Evolutionary conservation across 2,797 vertebrate species (phyloP).

Genomic region (Chelidonichthys spinosus): DNA sequence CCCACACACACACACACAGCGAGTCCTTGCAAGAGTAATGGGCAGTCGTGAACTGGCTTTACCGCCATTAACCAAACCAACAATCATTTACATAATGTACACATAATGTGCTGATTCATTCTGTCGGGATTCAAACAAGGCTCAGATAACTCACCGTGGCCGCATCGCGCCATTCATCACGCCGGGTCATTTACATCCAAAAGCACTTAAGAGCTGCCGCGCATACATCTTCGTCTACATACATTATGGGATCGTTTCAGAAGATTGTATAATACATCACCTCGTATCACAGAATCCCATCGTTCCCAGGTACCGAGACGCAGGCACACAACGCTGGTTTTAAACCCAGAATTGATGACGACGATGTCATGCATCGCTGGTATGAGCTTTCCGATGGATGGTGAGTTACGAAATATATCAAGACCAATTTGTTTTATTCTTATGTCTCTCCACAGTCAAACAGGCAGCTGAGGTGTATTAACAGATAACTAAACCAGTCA

Average conservation of each 20-base stretch:
- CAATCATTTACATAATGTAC: constrained; percentile 84
- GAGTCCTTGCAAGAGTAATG: constrained; percentile 82
- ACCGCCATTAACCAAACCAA: constrained; percentile 79
- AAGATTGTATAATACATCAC: constrained; percentile 54
- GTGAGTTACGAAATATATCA: not conserved
- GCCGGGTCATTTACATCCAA: constrained; percentile 76
- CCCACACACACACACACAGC: constrained; percentile 46
- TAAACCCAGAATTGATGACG: not conserved
- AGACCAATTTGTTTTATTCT: not conserved
- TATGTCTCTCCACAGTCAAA: not conserved
- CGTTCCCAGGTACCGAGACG: constrained; percentile 6
- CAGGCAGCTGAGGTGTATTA: no score
- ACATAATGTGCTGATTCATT: constrained; percentile 82
- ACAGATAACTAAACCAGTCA: not conserved
- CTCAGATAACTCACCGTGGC: constrained; percentile 71
- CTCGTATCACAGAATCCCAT: constrained; percentile 25
- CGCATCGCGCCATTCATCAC: constrained; percentile 74
- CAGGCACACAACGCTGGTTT: not conserved
- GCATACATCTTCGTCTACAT: constrained; percentile 70
- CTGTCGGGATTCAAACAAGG: constrained; percentile 72
- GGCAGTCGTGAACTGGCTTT: constrained; percentile 74
- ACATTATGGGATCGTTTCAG: constrained; percentile 63
- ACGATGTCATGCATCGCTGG: not conserved
- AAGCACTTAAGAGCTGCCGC: constrained; percentile 66
- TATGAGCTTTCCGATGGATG: not conserved